Conservation (phyloP, 1,140 invertebrate genomes). For the Dreissena rostriformis region DNA sequence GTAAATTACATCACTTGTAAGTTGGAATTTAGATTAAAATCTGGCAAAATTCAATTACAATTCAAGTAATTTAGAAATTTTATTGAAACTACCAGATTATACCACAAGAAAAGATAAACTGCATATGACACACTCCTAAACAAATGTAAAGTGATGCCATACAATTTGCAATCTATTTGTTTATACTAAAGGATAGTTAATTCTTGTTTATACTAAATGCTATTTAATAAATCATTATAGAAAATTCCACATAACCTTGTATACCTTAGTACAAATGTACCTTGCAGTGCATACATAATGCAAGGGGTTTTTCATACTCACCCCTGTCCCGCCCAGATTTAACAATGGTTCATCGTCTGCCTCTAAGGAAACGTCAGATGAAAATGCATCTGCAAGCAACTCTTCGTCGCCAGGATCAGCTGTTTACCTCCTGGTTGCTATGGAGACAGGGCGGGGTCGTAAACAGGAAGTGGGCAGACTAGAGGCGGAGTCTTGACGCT, state of each 20-base stretch:
- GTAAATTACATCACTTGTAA: no score
- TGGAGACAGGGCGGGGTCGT: slow-evolving; percentile 12
- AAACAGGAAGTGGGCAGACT: background rate
- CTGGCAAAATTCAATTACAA: background rate
- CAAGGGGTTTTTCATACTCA: background rate
- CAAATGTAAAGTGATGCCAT: background rate
- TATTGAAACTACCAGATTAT: background rate
- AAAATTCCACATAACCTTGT: background rate
- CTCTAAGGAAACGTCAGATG: slow-evolving; percentile 30
- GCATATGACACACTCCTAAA: background rate
- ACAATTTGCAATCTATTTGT: background rate
- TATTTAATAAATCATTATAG: background rate
- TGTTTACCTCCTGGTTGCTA: background rate
- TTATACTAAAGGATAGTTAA: background rate
- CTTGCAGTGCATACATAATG: background rate
- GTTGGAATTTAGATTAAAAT: background rate
- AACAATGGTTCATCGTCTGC: slow-evolving; percentile 51
- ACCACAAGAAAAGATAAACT: slow-evolving; percentile 6
- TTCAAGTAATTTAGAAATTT: no score
- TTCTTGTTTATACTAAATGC: background rate
- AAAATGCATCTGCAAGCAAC: slow-evolving; percentile 29
- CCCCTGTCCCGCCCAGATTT: slow-evolving; percentile 42
- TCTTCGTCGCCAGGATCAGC: slow-evolving; percentile 21
- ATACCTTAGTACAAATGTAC: background rate
- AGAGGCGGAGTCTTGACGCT: slow-evolving; percentile 44